Evolutionary conservation across 2,113 vertebrate species (phyloP).

Genomic region (Nymphicus hollandicus): DNA sequence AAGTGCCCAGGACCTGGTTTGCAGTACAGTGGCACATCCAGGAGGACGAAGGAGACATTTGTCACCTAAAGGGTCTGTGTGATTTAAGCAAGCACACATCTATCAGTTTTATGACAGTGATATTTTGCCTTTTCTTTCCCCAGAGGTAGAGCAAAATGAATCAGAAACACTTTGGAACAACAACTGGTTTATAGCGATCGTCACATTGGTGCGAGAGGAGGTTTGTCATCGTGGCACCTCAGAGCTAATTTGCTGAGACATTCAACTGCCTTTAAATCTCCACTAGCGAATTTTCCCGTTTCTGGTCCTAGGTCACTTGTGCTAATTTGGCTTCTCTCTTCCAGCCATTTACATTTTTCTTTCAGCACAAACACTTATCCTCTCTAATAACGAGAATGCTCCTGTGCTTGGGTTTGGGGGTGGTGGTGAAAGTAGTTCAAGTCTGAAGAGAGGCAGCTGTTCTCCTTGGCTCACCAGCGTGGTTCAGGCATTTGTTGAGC

Average conservation of each 20-base stretch:
- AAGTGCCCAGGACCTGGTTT: neutral
- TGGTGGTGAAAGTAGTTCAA: constrained; percentile 30
- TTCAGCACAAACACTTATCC: constrained; percentile 39
- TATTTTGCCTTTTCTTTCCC: neutral
- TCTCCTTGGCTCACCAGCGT: neutral
- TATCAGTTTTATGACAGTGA: neutral
- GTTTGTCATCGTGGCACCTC: neutral
- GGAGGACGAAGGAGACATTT: accelerated
- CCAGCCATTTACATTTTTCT: constrained; percentile 37
- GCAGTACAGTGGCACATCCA: neutral
- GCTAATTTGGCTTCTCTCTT: constrained; percentile 32
- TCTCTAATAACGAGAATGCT: neutral
- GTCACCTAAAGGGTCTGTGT: neutral
- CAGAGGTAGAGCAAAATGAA: neutral
- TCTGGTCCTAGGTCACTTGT: constrained; percentile 19
- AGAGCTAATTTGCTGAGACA: neutral
- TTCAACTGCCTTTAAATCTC: neutral
- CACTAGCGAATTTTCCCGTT: neutral
- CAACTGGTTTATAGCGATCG: neutral
- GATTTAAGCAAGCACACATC: neutral
- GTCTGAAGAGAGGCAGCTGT: constrained; percentile 52
- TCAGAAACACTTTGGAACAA: neutral
- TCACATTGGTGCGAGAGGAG: neutral
- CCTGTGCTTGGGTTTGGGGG: constrained; percentile 1
- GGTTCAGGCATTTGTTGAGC: constrained; percentile 4